Conservation (phyloP, 2,113 vertebrate genomes). For the Trogon melanurus region DNA sequence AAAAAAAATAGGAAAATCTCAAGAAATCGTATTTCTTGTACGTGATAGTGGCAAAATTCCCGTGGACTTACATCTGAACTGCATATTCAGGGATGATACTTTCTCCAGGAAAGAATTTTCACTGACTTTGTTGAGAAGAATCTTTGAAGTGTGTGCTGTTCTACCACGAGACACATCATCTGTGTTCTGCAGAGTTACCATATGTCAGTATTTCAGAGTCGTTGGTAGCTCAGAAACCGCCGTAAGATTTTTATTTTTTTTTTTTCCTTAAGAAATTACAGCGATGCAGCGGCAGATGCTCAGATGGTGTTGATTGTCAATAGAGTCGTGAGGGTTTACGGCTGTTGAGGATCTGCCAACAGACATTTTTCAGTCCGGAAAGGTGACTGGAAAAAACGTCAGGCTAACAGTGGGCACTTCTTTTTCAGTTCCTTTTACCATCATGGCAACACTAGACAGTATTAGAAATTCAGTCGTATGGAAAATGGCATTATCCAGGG, state of each 20-base stretch:
- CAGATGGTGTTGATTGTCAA: background rate
- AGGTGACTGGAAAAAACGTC: background rate
- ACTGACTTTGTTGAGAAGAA: background rate
- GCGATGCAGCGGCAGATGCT: fast-evolving
- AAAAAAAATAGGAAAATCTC: background rate
- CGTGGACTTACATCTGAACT: background rate
- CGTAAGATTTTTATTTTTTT: background rate
- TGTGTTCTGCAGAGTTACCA: background rate
- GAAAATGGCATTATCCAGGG: background rate
- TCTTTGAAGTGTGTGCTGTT: background rate
- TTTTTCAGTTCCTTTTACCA: background rate
- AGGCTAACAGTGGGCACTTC: background rate
- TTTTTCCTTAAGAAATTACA: background rate
- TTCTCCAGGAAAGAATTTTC: background rate
- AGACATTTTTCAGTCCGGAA: background rate
- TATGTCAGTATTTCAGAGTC: background rate
- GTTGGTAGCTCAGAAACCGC: background rate
- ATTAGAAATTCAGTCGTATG: background rate
- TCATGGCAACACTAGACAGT: background rate
- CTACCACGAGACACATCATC: background rate
- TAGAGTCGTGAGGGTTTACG: background rate
- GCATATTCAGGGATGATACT: background rate
- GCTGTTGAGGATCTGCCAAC: background rate
- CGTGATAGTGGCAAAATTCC: background rate
- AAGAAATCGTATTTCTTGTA: background rate